Evolutionary conservation across 1,140 invertebrate species (phyloP).

Genomic region (Leguminivora glycinivorella): DNA sequence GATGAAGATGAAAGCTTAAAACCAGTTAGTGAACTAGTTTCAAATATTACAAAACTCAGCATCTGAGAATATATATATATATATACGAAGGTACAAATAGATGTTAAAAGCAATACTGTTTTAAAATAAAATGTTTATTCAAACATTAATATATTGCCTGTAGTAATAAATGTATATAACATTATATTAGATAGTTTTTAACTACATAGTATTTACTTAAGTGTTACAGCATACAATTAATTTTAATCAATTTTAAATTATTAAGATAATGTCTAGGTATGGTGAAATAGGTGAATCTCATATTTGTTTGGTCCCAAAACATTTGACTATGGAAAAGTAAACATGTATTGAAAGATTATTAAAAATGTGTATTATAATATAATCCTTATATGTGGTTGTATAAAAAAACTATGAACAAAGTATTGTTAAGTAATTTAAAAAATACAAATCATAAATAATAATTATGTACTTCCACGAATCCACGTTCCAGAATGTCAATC

Average conservation of each 20-base stretch:
- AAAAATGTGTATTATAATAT: background rate
- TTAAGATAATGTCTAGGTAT: background rate
- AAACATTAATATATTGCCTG: background rate
- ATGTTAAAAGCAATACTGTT: constrained; percentile 15
- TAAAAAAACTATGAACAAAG: too few species aligned
- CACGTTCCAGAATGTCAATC: too few species aligned
- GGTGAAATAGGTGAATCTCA: background rate
- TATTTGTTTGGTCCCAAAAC: constrained; percentile 3
- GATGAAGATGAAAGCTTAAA: constrained; percentile 53
- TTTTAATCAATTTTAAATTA: background rate
- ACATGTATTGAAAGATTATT: background rate
- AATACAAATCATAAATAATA: too few species aligned
- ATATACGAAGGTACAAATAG: background rate
- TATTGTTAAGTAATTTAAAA: too few species aligned
- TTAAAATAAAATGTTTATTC: background rate
- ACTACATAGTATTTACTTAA: background rate
- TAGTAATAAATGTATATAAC: background rate
- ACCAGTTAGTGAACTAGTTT: constrained; percentile 41
- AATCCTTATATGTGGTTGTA: background rate
- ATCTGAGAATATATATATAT: constrained; percentile 27
- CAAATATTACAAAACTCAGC: constrained; percentile 41
- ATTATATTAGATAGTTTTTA: background rate
- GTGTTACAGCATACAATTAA: background rate
- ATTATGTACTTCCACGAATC: too few species aligned
- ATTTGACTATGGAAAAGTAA: background rate